These are phyloP conservation scores for Oxygymnocypris stewartii DNA, from an alignment of 2,113 vertebrate genomes.

Conservation along the genomic window DNA sequence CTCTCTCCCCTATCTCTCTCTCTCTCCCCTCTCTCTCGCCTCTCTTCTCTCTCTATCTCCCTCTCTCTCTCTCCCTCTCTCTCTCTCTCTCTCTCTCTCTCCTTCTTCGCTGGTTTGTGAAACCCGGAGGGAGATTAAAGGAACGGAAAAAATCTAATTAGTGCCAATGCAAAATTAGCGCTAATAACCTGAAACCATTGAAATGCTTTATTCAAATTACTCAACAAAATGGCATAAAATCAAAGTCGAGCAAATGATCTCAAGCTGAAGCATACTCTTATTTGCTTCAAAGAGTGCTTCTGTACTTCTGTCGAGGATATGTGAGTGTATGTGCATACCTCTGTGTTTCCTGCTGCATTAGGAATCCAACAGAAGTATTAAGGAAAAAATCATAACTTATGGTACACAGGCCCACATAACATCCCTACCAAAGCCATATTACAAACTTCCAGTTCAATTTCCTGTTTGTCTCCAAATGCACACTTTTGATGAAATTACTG, in stretches of 20 bases:
- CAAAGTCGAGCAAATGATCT: constrained; percentile 31
- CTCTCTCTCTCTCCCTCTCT: too few species aligned
- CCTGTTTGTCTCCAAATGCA: constrained; percentile 25
- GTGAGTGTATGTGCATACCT: not conserved
- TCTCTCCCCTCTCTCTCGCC: too few species aligned
- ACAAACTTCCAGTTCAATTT: constrained; percentile 33
- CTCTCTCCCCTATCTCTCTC: too few species aligned
- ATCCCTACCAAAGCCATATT: too few species aligned
- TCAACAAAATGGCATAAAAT: constrained; percentile 36
- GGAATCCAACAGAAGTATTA: not conserved
- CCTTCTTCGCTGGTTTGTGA: too few species aligned
- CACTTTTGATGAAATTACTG: constrained; percentile 31
- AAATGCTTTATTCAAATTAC: constrained; percentile 43
- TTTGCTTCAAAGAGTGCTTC: constrained; percentile 13
- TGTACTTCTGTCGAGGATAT: constrained; percentile 16
- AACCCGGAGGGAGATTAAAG: constrained; percentile 17
- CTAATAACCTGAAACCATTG: constrained; percentile 42
- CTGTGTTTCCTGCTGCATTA: constrained; percentile 5
- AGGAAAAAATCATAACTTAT: constrained; percentile 13
- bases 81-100: too few species aligned
- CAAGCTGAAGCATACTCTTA: not conserved
- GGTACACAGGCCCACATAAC: not conserved
- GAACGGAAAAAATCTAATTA: constrained; percentile 1
- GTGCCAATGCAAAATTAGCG: constrained; percentile 28
- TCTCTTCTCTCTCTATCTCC: too few species aligned